Percentiles rank a stretch among this genome's conserved stretches.
phyloP scores from a whole-genome alignment of 2,888 invertebrate species.

The Cephus pulcher region DNA sequence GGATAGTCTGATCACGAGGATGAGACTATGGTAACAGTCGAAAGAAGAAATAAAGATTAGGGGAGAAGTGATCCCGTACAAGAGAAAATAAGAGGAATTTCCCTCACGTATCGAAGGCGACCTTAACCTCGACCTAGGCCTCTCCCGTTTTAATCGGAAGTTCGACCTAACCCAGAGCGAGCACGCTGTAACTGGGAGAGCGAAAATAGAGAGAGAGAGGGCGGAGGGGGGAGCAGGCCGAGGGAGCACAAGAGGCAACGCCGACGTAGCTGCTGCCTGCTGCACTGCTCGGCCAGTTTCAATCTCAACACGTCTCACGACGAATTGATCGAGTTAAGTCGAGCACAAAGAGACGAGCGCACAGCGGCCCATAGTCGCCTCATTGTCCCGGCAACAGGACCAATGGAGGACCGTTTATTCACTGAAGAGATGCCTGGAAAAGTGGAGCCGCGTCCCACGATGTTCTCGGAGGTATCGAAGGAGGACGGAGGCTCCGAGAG shows the following conservation, averaged over 20 bases:
- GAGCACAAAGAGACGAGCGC: slow-evolving; percentile 39
- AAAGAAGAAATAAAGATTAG: too few relatives aligned
- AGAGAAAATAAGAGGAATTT: too few relatives aligned
- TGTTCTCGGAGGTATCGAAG: not conserved
- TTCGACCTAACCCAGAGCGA: too few relatives aligned
- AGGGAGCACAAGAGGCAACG: too few relatives aligned
- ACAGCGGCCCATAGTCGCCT: slow-evolving; percentile 38
- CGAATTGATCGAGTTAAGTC: slow-evolving; percentile 47
- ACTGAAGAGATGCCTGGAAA: slow-evolving; percentile 30
- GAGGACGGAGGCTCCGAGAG: too few relatives aligned
- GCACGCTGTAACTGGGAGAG: slow-evolving; percentile 15
- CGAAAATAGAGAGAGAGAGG: not conserved
- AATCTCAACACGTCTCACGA: slow-evolving; percentile 29
- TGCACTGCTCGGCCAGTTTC: not conserved
- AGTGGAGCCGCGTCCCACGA: not conserved
- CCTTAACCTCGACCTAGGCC: too few relatives aligned
- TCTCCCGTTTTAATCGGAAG: too few relatives aligned
- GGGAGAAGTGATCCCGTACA: too few relatives aligned
- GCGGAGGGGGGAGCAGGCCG: not conserved
- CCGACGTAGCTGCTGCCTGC: too few relatives aligned
- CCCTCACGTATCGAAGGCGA: too few relatives aligned
- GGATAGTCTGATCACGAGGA: too few relatives aligned
- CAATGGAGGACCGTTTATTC: slow-evolving; percentile 45
- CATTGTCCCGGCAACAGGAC: slow-evolving; percentile 35
- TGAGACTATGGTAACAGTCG: too few relatives aligned